A percentile compares a stretch with the other conserved stretches of the same genome.
Conservation (phyloP, 2,888 invertebrate genomes). For the Monoplex corrugatus region DNA sequence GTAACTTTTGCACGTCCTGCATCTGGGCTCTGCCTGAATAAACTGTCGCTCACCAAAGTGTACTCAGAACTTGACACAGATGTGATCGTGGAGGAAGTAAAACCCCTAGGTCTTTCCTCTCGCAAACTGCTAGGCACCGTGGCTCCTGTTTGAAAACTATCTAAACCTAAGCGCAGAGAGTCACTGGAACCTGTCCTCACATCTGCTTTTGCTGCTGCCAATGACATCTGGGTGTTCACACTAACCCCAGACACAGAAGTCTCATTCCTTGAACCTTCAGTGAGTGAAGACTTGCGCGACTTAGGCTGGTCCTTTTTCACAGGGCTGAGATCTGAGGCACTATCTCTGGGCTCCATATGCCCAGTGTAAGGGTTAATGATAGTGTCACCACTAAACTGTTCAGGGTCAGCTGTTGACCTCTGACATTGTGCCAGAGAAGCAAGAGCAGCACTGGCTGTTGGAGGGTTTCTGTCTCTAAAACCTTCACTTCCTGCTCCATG, state of each 20-base stretch:
- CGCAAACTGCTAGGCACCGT: slow-evolving; percentile 38
- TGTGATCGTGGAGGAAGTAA: neutral
- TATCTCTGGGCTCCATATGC: slow-evolving; percentile 74
- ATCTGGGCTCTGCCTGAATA: slow-evolving; percentile 27
- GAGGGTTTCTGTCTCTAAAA: slow-evolving; percentile 26
- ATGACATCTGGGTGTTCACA: slow-evolving; percentile 8
- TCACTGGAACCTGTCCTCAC: slow-evolving; percentile 18
- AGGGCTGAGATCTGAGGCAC: slow-evolving; percentile 70
- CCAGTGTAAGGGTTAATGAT: slow-evolving; percentile 78
- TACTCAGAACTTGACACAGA: neutral
- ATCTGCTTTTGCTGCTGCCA: slow-evolving; percentile 19
- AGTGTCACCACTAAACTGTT: slow-evolving; percentile 61
- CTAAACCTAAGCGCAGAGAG: slow-evolving; percentile 25
- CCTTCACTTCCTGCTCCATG: slow-evolving; percentile 23
- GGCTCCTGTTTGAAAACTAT: slow-evolving; percentile 29
- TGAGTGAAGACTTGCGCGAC: slow-evolving; percentile 7
- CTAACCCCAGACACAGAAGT: neutral
- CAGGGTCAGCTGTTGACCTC: neutral
- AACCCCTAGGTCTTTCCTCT: slow-evolving; percentile 30
- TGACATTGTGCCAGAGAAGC: slow-evolving; percentile 12
- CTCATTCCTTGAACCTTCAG: slow-evolving; percentile 22
- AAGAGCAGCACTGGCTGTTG: slow-evolving; percentile 34
- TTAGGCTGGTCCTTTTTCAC: slow-evolving; percentile 57
- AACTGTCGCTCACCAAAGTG: slow-evolving; percentile 9
- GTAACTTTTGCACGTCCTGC: neutral